A percentile compares a stretch with the other conserved stretches of the same genome.
Conservation (phyloP, 2,888 invertebrate species). For the Candidula unifasciata region DNA sequence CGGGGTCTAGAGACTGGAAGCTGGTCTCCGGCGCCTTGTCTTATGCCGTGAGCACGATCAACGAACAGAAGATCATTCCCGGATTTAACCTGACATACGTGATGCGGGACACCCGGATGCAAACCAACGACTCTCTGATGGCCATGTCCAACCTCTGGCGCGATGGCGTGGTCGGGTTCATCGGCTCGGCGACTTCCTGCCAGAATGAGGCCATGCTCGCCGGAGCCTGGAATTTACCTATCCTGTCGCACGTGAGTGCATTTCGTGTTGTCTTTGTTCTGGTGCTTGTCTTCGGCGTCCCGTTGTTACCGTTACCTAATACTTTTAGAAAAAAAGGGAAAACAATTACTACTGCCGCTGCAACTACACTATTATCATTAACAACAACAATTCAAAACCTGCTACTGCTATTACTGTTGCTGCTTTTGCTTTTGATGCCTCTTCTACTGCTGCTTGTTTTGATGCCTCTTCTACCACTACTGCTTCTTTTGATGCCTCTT, state of each 20-base stretch:
- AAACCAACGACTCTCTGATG: conserved; percentile 90
- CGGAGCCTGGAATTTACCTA: conserved; percentile 93
- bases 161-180: conserved; percentile 89
- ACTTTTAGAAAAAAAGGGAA: too few relatives aligned
- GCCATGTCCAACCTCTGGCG: conserved; percentile 89
- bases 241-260: conserved; percentile 94
- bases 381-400: too few relatives aligned
- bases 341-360: too few relatives aligned
- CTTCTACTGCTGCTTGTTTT: not conserved
- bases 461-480: conserved; percentile 19
- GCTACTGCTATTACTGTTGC: too few relatives aligned
- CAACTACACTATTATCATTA: too few relatives aligned
- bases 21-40: conserved; percentile 90
- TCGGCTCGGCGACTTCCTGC: conserved; percentile 92
- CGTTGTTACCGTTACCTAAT: not conserved
- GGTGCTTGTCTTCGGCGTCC: not conserved
- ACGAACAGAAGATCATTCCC: conserved; percentile 76
- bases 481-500: conserved; percentile 5
- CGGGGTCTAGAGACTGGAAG: conserved; percentile 64
- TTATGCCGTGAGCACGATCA: conserved; percentile 89
- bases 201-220: conserved; percentile 95
- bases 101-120: conserved; percentile 93
- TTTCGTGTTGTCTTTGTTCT: not conserved
- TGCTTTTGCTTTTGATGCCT: too few relatives aligned
- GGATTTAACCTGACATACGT: conserved; percentile 88